A percentile compares a stretch with the other conserved stretches of the same genome.
phyloP scores from a whole-genome alignment of 2,797 vertebrate genomes.

The Sebastes glaucus region DNA sequence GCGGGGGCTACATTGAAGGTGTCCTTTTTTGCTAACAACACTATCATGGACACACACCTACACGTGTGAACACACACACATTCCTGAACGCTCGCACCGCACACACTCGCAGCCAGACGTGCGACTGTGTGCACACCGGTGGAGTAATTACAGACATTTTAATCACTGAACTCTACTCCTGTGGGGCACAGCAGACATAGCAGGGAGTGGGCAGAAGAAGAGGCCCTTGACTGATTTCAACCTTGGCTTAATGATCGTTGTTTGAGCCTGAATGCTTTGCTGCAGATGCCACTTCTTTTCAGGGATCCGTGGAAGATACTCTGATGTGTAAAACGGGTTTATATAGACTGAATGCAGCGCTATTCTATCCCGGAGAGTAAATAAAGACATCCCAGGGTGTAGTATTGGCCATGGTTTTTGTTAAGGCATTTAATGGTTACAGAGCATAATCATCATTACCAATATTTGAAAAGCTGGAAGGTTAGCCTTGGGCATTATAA shows the following conservation, averaged over 20 bases:
- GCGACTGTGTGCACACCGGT: conserved; percentile 34
- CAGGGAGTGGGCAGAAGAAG: conserved; percentile 53
- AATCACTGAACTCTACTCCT: conserved; percentile 74
- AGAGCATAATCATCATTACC: background rate
- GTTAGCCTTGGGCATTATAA: conserved; percentile 14
- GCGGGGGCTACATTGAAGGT: conserved; percentile 62
- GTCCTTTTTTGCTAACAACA: conserved; percentile 64
- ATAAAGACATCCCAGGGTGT: background rate
- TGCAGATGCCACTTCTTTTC: conserved; percentile 52
- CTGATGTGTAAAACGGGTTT: background rate
- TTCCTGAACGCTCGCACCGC: background rate
- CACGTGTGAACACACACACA: background rate
- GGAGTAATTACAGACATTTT: conserved; percentile 75
- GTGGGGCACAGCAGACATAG: conserved; percentile 59
- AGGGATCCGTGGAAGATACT: conserved; percentile 9
- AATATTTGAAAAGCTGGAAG: conserved; percentile 7
- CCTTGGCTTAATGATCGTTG: conserved; percentile 75
- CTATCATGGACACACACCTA: conserved; percentile 37
- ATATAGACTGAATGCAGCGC: background rate
- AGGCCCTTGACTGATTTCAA: conserved; percentile 77
- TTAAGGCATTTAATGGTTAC: conserved; percentile 4
- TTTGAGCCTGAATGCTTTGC: conserved; percentile 66
- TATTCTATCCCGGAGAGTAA: background rate
- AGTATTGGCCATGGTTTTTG: background rate
- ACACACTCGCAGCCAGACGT: background rate